Conservation (phyloP, 2,797 vertebrate genomes). For the Nannoperca australis region DNA sequence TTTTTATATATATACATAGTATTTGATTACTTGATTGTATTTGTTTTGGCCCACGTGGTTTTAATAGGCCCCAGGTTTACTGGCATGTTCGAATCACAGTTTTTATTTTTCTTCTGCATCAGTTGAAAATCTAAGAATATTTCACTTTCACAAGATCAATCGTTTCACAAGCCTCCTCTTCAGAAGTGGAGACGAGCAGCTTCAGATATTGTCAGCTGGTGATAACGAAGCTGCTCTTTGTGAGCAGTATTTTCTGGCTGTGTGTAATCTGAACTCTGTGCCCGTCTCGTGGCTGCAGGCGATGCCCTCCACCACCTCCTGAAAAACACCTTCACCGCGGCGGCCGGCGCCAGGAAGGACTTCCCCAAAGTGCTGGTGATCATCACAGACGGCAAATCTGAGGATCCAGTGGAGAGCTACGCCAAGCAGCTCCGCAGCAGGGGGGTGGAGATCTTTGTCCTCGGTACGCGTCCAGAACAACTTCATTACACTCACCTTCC, state of each 20-base stretch:
- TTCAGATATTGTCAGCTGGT: background rate
- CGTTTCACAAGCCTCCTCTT: background rate
- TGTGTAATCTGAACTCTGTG: background rate
- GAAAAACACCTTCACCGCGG: constrained; percentile 88
- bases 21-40: background rate
- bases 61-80: background rate
- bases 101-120: background rate
- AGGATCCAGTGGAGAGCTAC: constrained; percentile 89
- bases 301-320: constrained; percentile 90
- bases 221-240: background rate
- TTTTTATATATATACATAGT: background rate
- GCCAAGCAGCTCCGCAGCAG: constrained; percentile 88
- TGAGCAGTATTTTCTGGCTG: background rate
- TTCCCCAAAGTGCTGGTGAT: constrained; percentile 95
- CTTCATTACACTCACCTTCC: constrained; percentile 52
- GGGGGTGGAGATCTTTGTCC: constrained; percentile 95
- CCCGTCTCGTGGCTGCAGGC: constrained; percentile 78
- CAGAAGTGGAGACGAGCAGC: background rate
- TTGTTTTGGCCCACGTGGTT: background rate
- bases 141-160: background rate
- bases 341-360: constrained; percentile 88
- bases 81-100: background rate
- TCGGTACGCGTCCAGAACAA: constrained; percentile 84
- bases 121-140: background rate
- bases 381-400: constrained; percentile 93